Conservation (phyloP, 1,140 invertebrate species). For the Camponotus floridanus region DNA sequence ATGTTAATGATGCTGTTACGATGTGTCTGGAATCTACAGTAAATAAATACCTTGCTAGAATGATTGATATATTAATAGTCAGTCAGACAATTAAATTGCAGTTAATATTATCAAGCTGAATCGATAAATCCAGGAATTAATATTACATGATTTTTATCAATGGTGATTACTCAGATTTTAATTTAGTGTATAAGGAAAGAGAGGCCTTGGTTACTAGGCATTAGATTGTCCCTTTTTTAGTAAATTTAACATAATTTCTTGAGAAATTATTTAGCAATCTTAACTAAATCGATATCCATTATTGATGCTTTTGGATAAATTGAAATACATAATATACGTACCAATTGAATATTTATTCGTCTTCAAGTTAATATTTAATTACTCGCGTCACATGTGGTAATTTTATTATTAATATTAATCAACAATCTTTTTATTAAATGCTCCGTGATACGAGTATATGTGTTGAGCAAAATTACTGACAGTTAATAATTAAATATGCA, state of each 20-base stretch:
- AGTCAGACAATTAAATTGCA: background rate
- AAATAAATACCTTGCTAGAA: background rate
- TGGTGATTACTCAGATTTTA: background rate
- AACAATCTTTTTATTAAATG: background rate
- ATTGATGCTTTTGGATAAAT: background rate
- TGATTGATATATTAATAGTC: background rate
- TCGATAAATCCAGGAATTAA: background rate
- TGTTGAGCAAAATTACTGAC: background rate
- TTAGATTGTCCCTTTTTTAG: background rate
- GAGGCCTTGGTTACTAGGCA: too few relatives aligned
- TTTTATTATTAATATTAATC: background rate
- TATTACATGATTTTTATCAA: background rate
- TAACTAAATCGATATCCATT: background rate
- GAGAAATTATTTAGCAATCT: background rate
- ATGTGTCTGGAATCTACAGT: background rate
- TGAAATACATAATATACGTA: background rate
- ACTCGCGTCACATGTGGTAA: background rate
- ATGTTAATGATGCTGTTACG: background rate
- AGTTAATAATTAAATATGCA: conserved; percentile 26
- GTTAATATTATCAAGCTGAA: background rate
- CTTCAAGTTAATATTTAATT: conserved; percentile 3
- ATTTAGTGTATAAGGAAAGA: too few relatives aligned
- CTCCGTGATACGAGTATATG: background rate
- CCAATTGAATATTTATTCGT: background rate
- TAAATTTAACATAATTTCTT: background rate